Evolutionary conservation across 2,888 invertebrate species (phyloP).

Genomic region (Yponomeuta evonymella): DNA sequence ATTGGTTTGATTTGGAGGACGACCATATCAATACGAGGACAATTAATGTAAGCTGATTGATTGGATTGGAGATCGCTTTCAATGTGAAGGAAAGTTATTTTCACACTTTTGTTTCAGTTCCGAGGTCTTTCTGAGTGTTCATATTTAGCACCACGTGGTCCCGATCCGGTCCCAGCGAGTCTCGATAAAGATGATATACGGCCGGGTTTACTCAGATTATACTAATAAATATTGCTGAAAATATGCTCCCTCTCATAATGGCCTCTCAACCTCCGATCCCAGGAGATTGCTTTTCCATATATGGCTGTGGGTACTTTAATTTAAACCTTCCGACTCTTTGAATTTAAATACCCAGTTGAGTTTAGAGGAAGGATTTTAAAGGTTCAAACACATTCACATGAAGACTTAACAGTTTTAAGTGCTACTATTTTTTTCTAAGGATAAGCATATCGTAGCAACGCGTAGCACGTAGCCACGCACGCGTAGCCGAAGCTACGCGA

Average conservation of each 20-base stretch:
- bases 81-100: neutral
- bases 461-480: no score
- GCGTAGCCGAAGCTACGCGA: no score
- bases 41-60: no score
- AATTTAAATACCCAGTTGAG: neutral
- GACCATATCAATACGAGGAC: no score
- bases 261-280: slow-evolving; percentile 30
- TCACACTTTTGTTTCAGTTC: neutral
- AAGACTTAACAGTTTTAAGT: no score
- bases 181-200: slow-evolving; percentile 48
- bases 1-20: no score
- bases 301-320: neutral
- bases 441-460: no score
- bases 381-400: no score
- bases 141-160: slow-evolving; percentile 30
- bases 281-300: slow-evolving; percentile 29
- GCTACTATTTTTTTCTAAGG: no score
- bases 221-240: slow-evolving; percentile 47
- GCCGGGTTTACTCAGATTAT: slow-evolving; percentile 41
- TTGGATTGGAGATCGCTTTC: no score
- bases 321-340: neutral
- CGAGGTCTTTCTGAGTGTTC: neutral
- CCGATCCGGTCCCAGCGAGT: slow-evolving; percentile 34
- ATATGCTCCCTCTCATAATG: slow-evolving; percentile 37
- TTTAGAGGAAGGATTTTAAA: no score